Evolutionary conservation across 2,113 vertebrate species (phyloP).

Genomic region (Pseudorasbora parva): DNA sequence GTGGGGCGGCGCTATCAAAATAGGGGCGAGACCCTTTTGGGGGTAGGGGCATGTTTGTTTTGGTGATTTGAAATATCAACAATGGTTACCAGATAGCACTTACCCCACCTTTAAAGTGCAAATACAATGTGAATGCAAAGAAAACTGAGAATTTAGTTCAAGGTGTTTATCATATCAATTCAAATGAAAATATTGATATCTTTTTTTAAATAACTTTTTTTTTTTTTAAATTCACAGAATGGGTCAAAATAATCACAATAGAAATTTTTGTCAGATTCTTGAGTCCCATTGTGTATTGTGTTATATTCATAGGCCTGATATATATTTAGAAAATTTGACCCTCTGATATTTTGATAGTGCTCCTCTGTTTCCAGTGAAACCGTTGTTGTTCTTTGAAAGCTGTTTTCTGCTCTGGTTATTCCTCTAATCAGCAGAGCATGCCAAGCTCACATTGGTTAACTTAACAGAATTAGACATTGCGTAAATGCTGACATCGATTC

Average conservation of each 20-base stretch:
- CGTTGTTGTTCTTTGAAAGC: too few relatives aligned
- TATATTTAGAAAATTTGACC: neutral
- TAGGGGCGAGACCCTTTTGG: too few relatives aligned
- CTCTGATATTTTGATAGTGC: too few relatives aligned
- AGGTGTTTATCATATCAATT: neutral
- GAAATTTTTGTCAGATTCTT: neutral
- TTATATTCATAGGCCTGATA: neutral
- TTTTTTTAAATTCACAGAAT: neutral
- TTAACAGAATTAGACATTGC: neutral
- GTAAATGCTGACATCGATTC: neutral
- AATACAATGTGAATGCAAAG: neutral
- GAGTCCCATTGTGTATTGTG: neutral
- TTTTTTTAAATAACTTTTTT: neutral
- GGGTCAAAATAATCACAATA: neutral
- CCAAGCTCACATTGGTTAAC: slow-evolving; percentile 37
- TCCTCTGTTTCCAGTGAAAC: neutral
- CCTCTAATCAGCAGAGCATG: neutral
- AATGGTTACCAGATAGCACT: too few relatives aligned
- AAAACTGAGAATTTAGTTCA: neutral
- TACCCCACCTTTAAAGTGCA: neutral
- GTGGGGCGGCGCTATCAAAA: too few relatives aligned
- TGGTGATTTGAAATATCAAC: too few relatives aligned
- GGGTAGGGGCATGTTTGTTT: too few relatives aligned
- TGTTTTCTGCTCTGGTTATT: neutral
- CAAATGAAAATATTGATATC: neutral